Conservation (phyloP, 2,888 invertebrate species). For the Drosophila infuscata region DNA sequence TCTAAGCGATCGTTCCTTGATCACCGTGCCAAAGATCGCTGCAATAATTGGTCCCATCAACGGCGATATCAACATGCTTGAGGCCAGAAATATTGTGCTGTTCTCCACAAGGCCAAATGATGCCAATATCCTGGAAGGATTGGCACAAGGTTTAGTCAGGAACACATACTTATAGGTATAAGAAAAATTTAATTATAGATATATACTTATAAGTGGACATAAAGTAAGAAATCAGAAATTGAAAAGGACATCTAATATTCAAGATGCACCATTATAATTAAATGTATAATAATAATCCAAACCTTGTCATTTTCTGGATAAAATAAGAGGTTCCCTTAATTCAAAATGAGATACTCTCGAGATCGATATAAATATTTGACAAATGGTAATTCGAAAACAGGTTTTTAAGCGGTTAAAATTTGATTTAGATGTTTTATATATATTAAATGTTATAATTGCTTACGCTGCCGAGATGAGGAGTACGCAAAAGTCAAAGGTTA, state of each 20-base stretch:
- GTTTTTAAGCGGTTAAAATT: neutral
- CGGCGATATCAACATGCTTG: slow-evolving; percentile 93
- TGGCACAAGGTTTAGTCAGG: neutral
- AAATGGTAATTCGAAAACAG: no score
- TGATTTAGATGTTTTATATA: neutral
- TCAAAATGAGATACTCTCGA: no score
- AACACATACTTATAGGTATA: neutral
- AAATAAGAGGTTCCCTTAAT: no score
- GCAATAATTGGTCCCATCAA: slow-evolving; percentile 93
- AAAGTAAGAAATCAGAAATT: no score
- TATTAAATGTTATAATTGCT: no score
- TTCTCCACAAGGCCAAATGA: slow-evolving; percentile 91
- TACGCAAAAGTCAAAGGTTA: slow-evolving; percentile 92
- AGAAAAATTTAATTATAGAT: neutral
- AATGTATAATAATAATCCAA: no score
- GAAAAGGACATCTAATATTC: no score
- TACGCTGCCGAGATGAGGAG: slow-evolving; percentile 90
- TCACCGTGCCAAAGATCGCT: slow-evolving; percentile 90
- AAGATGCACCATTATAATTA: no score
- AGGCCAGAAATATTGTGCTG: slow-evolving; percentile 90
- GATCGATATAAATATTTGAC: no score
- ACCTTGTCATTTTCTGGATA: no score
- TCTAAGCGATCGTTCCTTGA: slow-evolving; percentile 88
- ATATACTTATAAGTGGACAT: neutral
- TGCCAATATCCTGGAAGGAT: slow-evolving; percentile 87